Conservation (phyloP, 1,140 invertebrate species). For the Magallana angulata region DNA sequence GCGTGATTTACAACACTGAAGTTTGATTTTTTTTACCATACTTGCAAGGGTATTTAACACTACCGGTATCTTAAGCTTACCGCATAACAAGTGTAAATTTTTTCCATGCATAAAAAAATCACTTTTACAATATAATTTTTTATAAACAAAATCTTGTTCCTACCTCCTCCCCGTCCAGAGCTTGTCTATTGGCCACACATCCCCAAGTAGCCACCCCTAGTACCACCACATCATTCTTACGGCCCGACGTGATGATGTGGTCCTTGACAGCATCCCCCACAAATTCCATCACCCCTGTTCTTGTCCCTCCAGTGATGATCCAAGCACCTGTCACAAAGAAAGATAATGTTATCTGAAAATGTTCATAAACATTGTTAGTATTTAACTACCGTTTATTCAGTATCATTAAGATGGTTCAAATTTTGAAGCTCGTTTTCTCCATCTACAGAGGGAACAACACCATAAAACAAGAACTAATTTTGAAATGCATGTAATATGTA, state of each 20-base stretch:
- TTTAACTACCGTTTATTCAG: too few relatives aligned
- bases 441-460: too few relatives aligned
- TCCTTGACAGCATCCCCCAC: constrained; percentile 74
- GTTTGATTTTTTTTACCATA: too few relatives aligned
- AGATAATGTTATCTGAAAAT: too few relatives aligned
- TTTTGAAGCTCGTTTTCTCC: too few relatives aligned
- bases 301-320: constrained; percentile 72
- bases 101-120: not conserved
- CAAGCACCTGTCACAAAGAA: constrained; percentile 65
- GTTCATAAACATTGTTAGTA: too few relatives aligned
- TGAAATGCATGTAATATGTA: too few relatives aligned
- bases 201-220: constrained; percentile 75
- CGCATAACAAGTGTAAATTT: not conserved
- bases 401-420: too few relatives aligned
- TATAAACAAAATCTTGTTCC: not conserved
- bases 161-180: constrained; percentile 67
- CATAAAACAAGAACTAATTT: too few relatives aligned
- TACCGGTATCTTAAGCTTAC: constrained; percentile 20
- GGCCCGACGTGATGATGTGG: constrained; percentile 65
- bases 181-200: constrained; percentile 72
- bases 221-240: constrained; percentile 65
- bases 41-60: constrained; percentile 68
- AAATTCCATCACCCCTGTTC: constrained; percentile 71
- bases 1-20: too few relatives aligned
- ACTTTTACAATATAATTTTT: not conserved